These are phyloP conservation scores for Cecropterus lyciades DNA, from an alignment of 1,140 invertebrate genomes.

Conservation along the genomic window DNA sequence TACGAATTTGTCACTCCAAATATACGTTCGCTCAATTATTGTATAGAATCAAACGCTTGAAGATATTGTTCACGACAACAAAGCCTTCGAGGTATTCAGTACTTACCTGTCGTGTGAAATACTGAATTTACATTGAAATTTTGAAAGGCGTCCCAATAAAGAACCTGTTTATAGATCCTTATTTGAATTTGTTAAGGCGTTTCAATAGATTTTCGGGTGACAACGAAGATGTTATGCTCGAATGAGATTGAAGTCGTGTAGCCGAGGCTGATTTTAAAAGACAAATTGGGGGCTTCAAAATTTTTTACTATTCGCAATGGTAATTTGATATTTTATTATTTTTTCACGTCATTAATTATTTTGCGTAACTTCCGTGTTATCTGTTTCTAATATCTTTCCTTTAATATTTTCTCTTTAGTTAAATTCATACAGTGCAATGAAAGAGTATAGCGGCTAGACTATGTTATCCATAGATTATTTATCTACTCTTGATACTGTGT, in stretches of 20 bases:
- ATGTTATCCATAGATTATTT: too few relatives aligned
- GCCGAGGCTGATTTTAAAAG: background rate
- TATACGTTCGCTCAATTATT: constrained; percentile 19
- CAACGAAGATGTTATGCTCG: constrained; percentile 6
- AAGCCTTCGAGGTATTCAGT: constrained; percentile 29
- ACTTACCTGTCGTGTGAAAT: constrained; percentile 38
- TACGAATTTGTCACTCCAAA: constrained; percentile 18
- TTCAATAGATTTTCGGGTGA: constrained; percentile 19
- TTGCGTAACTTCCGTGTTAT: too few relatives aligned
- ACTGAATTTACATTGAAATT: constrained; percentile 36
- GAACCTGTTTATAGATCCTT: constrained; percentile 33
- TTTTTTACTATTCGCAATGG: too few relatives aligned
- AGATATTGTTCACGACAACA: constrained; percentile 34
- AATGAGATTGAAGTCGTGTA: background rate
- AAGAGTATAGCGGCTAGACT: too few relatives aligned
- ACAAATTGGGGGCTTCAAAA: too few relatives aligned
- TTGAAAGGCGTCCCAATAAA: constrained; percentile 41
- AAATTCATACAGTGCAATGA: too few relatives aligned
- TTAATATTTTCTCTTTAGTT: too few relatives aligned
- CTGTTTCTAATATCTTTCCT: too few relatives aligned
- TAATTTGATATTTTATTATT: too few relatives aligned
- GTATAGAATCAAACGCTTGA: constrained; percentile 4
- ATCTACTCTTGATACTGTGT: too few relatives aligned
- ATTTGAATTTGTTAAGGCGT: constrained; percentile 41
- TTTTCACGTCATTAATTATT: too few relatives aligned